A percentile compares a stretch with the other conserved stretches of the same genome.
Conservation (phyloP, 2,797 vertebrate genomes). For the Columba guinea region DNA sequence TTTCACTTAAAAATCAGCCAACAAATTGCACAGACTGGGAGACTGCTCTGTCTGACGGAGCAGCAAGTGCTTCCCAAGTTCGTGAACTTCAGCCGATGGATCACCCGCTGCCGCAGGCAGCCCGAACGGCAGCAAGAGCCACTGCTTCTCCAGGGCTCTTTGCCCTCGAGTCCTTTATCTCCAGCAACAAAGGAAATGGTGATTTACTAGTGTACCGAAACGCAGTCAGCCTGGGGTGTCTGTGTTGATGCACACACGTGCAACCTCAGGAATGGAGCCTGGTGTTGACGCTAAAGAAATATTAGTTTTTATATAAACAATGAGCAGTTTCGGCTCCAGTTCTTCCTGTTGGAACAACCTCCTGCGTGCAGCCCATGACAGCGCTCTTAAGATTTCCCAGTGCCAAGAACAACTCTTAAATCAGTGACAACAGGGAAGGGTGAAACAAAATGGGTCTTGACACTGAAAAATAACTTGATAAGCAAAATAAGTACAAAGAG, state of each 20-base stretch:
- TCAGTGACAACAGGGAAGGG: background rate
- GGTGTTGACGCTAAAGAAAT: background rate
- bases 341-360: background rate
- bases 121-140: rapidly evolving
- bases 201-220: background rate
- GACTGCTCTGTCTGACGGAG: background rate
- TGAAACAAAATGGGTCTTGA: slow-evolving; percentile 28
- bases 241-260: rapidly evolving
- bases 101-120: background rate
- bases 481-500: background rate
- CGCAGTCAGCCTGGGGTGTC: background rate
- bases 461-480: background rate
- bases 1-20: background rate
- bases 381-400: background rate
- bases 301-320: background rate
- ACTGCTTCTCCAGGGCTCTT: background rate
- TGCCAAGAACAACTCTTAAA: slow-evolving; percentile 37
- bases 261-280: background rate
- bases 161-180: background rate
- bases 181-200: background rate
- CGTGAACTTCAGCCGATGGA: background rate
- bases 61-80: background rate
- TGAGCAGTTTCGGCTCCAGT: background rate
- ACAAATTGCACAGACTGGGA: background rate
- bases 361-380: background rate